Conservation (phyloP, 1,140 invertebrate genomes). For the Apolygus lucorum region DNA sequence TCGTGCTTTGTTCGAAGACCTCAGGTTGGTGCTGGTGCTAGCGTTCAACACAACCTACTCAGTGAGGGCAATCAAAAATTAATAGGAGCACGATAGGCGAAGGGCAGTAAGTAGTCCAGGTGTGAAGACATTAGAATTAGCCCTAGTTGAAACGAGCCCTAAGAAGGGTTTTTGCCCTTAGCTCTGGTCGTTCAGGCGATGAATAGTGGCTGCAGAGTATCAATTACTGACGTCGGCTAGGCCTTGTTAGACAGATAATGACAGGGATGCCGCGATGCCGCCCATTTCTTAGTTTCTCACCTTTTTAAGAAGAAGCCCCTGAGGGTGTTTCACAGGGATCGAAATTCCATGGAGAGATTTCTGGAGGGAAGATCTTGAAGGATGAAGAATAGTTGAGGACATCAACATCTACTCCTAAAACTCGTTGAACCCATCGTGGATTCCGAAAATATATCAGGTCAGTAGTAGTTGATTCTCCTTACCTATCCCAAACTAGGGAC, state of each 20-base stretch:
- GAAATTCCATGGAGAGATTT: background rate
- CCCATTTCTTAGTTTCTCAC: conserved; percentile 16
- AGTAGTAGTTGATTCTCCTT: too few relatives aligned
- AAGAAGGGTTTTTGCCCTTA: conserved; percentile 9
- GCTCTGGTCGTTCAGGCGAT: background rate
- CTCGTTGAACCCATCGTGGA: too few relatives aligned
- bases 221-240: conserved; percentile 14
- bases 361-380: too few relatives aligned
- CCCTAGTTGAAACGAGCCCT: background rate
- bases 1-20: too few relatives aligned
- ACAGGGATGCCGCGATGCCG: conserved; percentile 10
- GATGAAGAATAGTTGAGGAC: too few relatives aligned
- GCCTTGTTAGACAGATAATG: conserved; percentile 20
- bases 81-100: background rate
- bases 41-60: too few relatives aligned
- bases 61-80: background rate
- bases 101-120: conserved; percentile 13
- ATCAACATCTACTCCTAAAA: too few relatives aligned
- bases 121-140: conserved; percentile 17
- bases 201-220: conserved; percentile 19
- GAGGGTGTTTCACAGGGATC: background rate
- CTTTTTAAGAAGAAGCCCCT: background rate
- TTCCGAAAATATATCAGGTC: too few relatives aligned
- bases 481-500: too few relatives aligned
- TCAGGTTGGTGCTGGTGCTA: too few relatives aligned